Conservation (phyloP, 2,113 vertebrate genomes). For the Parus major region DNA sequence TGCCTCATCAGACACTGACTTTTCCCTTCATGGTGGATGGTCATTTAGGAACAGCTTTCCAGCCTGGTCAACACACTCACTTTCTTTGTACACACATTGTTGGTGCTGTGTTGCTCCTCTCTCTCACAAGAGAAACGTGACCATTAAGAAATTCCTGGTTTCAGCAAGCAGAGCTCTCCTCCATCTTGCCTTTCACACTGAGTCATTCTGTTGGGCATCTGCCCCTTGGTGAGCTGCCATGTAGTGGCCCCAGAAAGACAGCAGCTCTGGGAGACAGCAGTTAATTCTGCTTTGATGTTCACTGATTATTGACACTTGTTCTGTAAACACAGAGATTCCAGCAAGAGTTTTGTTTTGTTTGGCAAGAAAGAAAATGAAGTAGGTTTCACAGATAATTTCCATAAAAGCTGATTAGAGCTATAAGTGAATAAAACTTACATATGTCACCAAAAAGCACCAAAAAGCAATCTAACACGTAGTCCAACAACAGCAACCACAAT, state of each 20-base stretch:
- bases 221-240: rapidly evolving
- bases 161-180: not conserved
- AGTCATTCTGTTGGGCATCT: not conserved
- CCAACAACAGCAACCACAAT: not conserved
- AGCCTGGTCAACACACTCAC: not conserved
- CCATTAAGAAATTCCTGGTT: not conserved
- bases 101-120: not conserved
- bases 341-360: not conserved
- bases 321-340: not conserved
- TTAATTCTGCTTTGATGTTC: not conserved
- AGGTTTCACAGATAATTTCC: not conserved
- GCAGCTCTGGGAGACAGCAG: not conserved
- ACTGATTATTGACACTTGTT: not conserved
- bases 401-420: not conserved
- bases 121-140: not conserved
- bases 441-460: not conserved
- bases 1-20: not conserved
- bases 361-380: not conserved
- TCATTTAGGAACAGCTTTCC: not conserved
- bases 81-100: not conserved
- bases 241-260: not conserved
- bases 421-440: not conserved
- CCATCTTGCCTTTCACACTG: not conserved
- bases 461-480: not conserved
- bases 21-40: not conserved